phyloP scores from a whole-genome alignment of 2,888 invertebrate species.

The Synanthedon vespiformis region DNA sequence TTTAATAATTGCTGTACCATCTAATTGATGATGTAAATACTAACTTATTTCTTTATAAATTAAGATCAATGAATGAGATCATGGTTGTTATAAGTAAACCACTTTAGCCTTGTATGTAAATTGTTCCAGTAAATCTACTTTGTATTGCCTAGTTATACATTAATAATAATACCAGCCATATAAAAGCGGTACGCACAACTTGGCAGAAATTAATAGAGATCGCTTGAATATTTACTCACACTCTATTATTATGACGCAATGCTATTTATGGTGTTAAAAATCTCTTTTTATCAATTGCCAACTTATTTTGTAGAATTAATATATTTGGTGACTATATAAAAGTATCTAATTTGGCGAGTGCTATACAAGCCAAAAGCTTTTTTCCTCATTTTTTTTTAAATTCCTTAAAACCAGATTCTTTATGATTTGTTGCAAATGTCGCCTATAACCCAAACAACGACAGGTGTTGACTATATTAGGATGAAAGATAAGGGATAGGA shows the following conservation, averaged over 20 bases:
- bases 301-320: no score
- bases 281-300: no score
- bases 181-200: background rate
- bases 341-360: no score
- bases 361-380: no score
- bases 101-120: constrained; percentile 42
- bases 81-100: constrained; percentile 32
- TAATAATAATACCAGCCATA: background rate
- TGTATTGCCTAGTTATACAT: background rate
- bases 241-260: background rate
- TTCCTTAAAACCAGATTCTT: no score
- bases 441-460: no score
- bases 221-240: background rate
- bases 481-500: no score
- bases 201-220: background rate
- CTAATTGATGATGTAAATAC: background rate
- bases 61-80: constrained; percentile 33
- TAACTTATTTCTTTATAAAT: constrained; percentile 1
- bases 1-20: background rate
- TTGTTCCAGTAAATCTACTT: constrained; percentile 36
- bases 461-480: no score
- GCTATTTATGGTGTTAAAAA: background rate
- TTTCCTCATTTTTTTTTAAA: no score
- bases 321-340: no score
- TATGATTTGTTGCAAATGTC: no score